Evolutionary conservation across 2,888 invertebrate genomes (phyloP), one percentile per base, ranked within the genome.

Genomic region (Brachyopa scutellaris): DNA sequence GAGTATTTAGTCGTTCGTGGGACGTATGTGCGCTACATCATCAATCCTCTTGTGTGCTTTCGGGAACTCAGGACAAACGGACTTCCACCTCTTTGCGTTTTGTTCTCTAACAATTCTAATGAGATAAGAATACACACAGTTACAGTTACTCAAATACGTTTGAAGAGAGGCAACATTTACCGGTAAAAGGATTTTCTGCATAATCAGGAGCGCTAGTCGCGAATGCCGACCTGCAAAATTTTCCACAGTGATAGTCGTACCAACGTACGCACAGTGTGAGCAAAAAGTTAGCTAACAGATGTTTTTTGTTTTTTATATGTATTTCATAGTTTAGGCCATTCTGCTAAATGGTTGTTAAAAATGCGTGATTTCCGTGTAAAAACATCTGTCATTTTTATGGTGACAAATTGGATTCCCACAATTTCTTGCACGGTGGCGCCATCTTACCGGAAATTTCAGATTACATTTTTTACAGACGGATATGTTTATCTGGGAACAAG

Each of bases 191-290:
- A 55, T 67, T 73, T 67, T 61, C 38, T 74, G 67, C 55, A 79
- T 61, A 74, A 67, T 74, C 67, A 73, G 59, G 13, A 61, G n/a
- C n/a, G 45, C 31, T 79, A 66, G 53, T 31, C 72, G 72, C 64
- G 78, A 57, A 57, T 21, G 47, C 11, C 19, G 55, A 45, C 21
- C 40, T 45, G 26, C 36, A 53, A 31, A 38, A n/a, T 21, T 26
- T 33, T 13, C 31, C 26, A 36, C 23, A 19, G 13, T 8, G 13
- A 17, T 42, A 49, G n/a, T n/a, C n/a, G n/a, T n/a, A 2, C 17
- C 1, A 42, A 61, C 17, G 15, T 19, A 26, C 2, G 4, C 1
- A 76, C 59, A 67, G 67, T 74, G 17, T 9, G 17, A 38, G 9
- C 0, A 2, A 26, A 33, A 57, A 49, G 42, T 57, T 23, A n/a